Evolutionary conservation across 92 coral and sea anemone genomes (phyloP).

Genomic region (Parazoanthus darwini): DNA sequence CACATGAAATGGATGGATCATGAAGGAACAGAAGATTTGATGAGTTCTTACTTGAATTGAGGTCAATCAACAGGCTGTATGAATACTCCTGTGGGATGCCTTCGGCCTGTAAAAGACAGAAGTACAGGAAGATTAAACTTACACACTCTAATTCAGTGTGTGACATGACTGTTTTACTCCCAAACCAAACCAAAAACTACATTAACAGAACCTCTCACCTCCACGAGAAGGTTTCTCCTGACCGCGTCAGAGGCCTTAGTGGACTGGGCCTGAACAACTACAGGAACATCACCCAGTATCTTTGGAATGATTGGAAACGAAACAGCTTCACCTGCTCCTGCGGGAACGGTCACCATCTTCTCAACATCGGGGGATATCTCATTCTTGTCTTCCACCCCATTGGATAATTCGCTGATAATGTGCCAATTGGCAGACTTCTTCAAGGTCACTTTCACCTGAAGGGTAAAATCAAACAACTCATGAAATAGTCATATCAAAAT

Average conservation of each 20-base stretch:
- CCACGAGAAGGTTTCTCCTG: slow-evolving; percentile 73
- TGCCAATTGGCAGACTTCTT: slow-evolving; percentile 70
- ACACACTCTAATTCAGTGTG: neutral
- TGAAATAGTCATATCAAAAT: no score
- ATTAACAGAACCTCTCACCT: slow-evolving; percentile 61
- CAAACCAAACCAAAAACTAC: no score
- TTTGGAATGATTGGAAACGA: slow-evolving; percentile 85
- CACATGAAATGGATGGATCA: neutral
- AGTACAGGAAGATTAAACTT: neutral
- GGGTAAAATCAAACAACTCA: neutral
- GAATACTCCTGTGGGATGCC: slow-evolving; percentile 92
- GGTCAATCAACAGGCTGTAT: slow-evolving; percentile 84
- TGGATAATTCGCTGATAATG: slow-evolving; percentile 53
- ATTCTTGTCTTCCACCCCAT: slow-evolving; percentile 1
- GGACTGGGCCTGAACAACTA: slow-evolving; percentile 89
- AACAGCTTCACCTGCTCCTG: slow-evolving; percentile 79
- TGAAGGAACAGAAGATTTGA: neutral
- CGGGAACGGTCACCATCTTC: slow-evolving; percentile 60
- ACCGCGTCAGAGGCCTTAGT: slow-evolving; percentile 83
- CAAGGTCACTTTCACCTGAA: slow-evolving; percentile 80
- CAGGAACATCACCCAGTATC: slow-evolving; percentile 76
- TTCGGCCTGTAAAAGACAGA: slow-evolving; percentile 65
- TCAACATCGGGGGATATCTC: slow-evolving; percentile 58
- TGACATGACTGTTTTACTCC: no score
- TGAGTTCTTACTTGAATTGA: slow-evolving; percentile 78